A percentile compares a stretch with the other conserved stretches of the same genome.
phyloP scores from a whole-genome alignment of 1,140 invertebrate species.

The Microplitis mediator region DNA sequence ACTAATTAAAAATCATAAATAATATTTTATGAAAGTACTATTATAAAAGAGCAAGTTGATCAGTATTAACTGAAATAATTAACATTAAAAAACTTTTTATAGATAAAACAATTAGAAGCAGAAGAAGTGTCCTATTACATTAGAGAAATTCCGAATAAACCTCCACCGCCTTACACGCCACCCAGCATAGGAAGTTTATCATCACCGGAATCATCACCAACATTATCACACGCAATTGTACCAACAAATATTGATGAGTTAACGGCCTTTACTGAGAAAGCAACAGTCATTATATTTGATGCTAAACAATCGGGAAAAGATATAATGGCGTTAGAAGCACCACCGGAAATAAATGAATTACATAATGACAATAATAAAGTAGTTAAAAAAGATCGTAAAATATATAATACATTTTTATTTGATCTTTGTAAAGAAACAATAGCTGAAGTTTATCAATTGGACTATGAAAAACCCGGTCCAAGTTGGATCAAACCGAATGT shows the following conservation, averaged over 20 bases:
- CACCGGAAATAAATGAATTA: slow-evolving; percentile 51
- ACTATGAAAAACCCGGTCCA: slow-evolving; percentile 58
- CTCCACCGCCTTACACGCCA: slow-evolving; percentile 74
- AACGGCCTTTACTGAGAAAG: slow-evolving; percentile 57
- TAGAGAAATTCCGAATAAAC: slow-evolving; percentile 74
- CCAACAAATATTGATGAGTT: slow-evolving; percentile 61
- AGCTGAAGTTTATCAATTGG: slow-evolving; percentile 59
- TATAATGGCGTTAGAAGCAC: slow-evolving; percentile 52
- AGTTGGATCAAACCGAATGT: slow-evolving; percentile 65
- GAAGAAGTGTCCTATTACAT: slow-evolving; percentile 67
- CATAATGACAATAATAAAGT: slow-evolving; percentile 56
- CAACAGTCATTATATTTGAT: slow-evolving; percentile 58
- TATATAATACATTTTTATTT: slow-evolving; percentile 67
- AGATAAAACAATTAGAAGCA: slow-evolving; percentile 68
- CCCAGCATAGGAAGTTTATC: slow-evolving; percentile 52
- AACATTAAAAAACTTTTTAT: slow-evolving; percentile 21
- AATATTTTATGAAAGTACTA: too few species aligned
- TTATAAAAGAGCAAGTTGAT: background rate
- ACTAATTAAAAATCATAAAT: too few species aligned
- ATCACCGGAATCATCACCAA: slow-evolving; percentile 44
- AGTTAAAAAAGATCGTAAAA: slow-evolving; percentile 48
- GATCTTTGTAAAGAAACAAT: slow-evolving; percentile 71
- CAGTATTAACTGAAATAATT: background rate
- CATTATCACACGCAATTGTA: slow-evolving; percentile 52
- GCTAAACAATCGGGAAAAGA: slow-evolving; percentile 54